Percentiles rank a stretch among this genome's conserved stretches.
Evolutionary conservation across 2,888 invertebrate species (phyloP).

Genomic region (Neoscelio sp.): DNA sequence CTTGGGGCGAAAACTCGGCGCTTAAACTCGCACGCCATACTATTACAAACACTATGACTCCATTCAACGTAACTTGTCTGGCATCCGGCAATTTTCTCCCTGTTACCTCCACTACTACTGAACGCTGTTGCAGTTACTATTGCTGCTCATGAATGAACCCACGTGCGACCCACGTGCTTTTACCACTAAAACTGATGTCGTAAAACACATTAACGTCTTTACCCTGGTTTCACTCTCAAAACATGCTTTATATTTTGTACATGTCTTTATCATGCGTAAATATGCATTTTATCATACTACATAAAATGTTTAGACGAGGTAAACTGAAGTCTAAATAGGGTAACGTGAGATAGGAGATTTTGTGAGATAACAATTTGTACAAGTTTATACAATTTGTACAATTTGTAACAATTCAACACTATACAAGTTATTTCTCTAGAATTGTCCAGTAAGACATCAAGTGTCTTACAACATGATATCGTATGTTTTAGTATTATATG

Average conservation of each 20-base stretch:
- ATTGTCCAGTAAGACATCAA: no score
- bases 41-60: slow-evolving; percentile 62
- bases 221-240: slow-evolving; percentile 19
- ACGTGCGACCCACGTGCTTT: slow-evolving; percentile 77
- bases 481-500: no score
- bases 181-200: slow-evolving; percentile 34
- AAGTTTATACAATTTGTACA: no score
- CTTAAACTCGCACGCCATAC: slow-evolving; percentile 69
- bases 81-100: slow-evolving; percentile 31
- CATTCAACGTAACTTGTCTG: slow-evolving; percentile 39
- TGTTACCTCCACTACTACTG: slow-evolving; percentile 44
- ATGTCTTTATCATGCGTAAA: neutral
- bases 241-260: neutral
- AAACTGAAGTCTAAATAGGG: no score
- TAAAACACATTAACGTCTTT: slow-evolving; percentile 19
- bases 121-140: slow-evolving; percentile 39
- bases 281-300: neutral
- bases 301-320: no score
- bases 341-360: no score
- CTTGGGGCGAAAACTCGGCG: slow-evolving; percentile 72
- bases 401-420: no score
- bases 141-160: slow-evolving; percentile 77
- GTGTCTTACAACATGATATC: no score
- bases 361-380: no score
- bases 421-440: no score